Evolutionary conservation across 2,797 vertebrate genomes (phyloP).

Genomic region (Muscicapa comitata): DNA sequence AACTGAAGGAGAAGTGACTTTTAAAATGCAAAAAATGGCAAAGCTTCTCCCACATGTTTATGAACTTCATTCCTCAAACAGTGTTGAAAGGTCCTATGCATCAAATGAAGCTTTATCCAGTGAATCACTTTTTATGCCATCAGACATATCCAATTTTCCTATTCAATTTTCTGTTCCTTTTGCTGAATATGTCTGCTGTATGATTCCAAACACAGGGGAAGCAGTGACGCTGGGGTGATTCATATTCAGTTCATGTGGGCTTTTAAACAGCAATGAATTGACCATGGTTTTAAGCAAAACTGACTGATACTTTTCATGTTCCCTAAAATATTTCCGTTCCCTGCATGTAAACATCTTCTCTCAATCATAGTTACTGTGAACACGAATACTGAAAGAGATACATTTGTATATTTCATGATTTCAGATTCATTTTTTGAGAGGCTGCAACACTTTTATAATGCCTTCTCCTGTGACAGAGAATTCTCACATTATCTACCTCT

Average conservation of each 20-base stretch:
- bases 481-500: not conserved
- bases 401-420: not conserved
- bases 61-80: not conserved
- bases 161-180: not conserved
- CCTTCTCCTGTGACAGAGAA: not conserved
- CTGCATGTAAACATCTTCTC: not conserved
- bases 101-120: not conserved
- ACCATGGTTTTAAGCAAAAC: not conserved
- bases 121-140: not conserved
- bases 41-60: not conserved
- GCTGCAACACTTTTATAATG: not conserved
- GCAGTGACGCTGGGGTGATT: not conserved
- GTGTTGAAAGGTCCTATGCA: not conserved
- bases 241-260: not conserved
- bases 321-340: not conserved
- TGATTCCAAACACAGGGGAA: not conserved
- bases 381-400: not conserved
- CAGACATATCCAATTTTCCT: not conserved
- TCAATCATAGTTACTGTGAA: not conserved
- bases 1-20: not conserved
- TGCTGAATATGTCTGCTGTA: not conserved
- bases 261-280: not conserved
- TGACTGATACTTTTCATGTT: not conserved
- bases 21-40: not conserved
- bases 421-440: not conserved